Base-by-base conservation (phyloP, 2,888 invertebrate genomes). In the Rhodophaea formosa region DNA sequence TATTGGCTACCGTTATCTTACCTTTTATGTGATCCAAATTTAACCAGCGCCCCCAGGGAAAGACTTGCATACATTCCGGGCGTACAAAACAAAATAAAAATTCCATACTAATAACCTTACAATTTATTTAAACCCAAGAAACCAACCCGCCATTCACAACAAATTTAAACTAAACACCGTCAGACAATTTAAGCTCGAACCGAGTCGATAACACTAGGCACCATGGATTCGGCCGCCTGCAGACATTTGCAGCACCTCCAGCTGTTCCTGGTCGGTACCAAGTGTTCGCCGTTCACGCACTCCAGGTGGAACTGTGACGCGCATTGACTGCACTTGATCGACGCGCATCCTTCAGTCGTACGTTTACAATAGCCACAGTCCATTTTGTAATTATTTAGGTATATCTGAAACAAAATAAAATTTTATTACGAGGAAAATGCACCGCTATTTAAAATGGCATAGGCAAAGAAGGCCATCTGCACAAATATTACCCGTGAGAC, bases 281-380 rank as follows among this genome's bases (percentile, higher is more conserved):
- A 70, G 47, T 80, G 75, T 57, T 82, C 81, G 60, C 77, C 78
- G 67, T 75, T 79, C 62, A 84, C 75, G 62, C 87, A 88, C 68
- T 82, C 86, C 69, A 87, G 70, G 74, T 88, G 88, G 71, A 74
- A 88, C 53, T 85, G 84, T 0, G 84, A 83, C 16, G 77, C 70
- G 65, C 88, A 88, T 47, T 69, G 62, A 66, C 87, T 87, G 73
- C 88, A 88, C 60, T 84, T 86, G 55, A 88, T 84, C 0, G 80
- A 82, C 14, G 87, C 86, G 62, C 82, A 84, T 32, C 87, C 87
- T 59, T 82, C 78, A 70, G 80, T 83, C 39, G 84, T 80, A 51
- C 78, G 80, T 60, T 85, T 84, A 67, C 87, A 86, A 62, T 70
- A 75, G 17, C 30, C 47, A 49, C 49, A 49, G 15, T 85, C 83